Evolutionary conservation across 2,888 invertebrate species (phyloP).

Genomic region (Noctua janthina): DNA sequence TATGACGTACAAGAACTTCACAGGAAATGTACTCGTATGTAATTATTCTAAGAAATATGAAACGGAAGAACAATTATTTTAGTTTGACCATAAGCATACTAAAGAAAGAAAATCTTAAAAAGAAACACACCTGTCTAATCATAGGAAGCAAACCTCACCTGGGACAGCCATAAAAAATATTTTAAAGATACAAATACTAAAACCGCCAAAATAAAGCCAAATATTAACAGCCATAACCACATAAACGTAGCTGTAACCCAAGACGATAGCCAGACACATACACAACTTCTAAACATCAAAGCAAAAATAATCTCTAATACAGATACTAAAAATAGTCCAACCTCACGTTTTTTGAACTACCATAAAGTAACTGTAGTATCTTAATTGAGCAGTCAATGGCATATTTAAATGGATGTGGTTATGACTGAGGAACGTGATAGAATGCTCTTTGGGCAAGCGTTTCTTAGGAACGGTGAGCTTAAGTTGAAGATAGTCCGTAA

Average conservation of each 20-base stretch:
- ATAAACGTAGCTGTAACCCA: conserved; percentile 49
- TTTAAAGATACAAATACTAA: background rate
- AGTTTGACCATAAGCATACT: background rate
- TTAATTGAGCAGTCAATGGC: conserved; percentile 60
- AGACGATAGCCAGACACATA: conserved; percentile 60
- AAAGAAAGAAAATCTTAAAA: background rate
- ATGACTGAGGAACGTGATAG: conserved; percentile 59
- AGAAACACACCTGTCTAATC: background rate
- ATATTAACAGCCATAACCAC: conserved; percentile 36
- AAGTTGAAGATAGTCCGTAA: conserved; percentile 37
- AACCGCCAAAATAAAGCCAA: conserved; percentile 22
- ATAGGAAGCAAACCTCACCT: no score
- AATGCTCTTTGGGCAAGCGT: conserved; percentile 52
- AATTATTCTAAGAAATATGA: background rate
- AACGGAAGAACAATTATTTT: background rate
- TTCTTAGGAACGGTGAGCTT: conserved; percentile 41
- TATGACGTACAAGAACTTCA: background rate
- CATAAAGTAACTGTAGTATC: conserved; percentile 56
- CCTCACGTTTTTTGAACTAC: conserved; percentile 49
- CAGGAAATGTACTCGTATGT: background rate
- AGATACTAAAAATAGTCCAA: conserved; percentile 56
- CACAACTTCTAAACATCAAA: conserved; percentile 57
- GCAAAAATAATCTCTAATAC: conserved; percentile 52
- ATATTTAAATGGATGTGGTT: conserved; percentile 57
- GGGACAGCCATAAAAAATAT: background rate